Evolutionary conservation across 2,888 invertebrate species (phyloP).

Genomic region (Bruchidius siliquastri): DNA sequence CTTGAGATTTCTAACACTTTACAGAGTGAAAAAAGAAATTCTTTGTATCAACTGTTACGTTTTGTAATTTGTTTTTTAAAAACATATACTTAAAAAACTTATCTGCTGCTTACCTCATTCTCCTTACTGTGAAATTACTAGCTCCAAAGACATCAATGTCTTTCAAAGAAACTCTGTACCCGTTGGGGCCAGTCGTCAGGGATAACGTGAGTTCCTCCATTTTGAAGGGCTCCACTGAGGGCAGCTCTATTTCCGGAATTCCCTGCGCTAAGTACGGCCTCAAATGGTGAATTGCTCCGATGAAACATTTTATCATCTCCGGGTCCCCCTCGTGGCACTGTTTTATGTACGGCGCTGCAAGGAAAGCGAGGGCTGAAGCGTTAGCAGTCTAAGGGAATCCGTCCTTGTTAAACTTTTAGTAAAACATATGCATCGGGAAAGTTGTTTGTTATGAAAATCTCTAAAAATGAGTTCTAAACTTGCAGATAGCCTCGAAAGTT

Average conservation of each 20-base stretch:
- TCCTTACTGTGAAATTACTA: constrained; percentile 57
- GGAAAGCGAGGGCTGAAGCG: too few species aligned
- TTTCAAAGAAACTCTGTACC: constrained; percentile 56
- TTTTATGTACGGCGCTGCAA: constrained; percentile 61
- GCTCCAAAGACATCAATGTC: constrained; percentile 61
- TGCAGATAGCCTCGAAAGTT: too few species aligned
- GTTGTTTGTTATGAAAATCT: too few species aligned
- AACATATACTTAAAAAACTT: too few species aligned
- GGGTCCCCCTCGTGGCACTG: constrained; percentile 63
- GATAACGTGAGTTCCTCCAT: constrained; percentile 59
- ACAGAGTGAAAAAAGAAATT: too few species aligned
- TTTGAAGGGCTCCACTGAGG: constrained; percentile 62
- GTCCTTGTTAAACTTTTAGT: too few species aligned
- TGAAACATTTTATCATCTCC: constrained; percentile 55
- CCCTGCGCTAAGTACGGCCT: constrained; percentile 57
- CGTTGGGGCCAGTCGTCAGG: constrained; percentile 53
- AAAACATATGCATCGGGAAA: too few species aligned
- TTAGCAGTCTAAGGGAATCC: too few species aligned
- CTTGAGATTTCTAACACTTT: too few species aligned
- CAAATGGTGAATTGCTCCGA: constrained; percentile 54
- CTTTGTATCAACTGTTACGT: too few species aligned
- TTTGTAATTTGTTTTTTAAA: too few species aligned
- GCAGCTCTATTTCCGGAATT: constrained; percentile 62
- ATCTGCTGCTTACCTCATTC: constrained; percentile 48
- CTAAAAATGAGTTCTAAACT: too few species aligned